Conservation (phyloP, 2,888 invertebrate genomes). For the Dusona sp. region DNA sequence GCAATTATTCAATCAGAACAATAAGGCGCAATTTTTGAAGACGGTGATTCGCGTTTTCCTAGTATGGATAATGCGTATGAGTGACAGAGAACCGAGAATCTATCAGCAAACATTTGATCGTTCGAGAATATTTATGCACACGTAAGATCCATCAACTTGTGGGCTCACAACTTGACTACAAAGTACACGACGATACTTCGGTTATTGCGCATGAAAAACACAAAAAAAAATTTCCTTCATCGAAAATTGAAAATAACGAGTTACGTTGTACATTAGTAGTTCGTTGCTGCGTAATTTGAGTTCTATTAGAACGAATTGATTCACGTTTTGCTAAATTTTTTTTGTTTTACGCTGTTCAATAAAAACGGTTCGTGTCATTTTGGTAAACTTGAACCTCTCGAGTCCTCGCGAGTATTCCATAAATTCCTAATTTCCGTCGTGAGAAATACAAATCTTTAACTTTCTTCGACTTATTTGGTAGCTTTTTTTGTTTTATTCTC, state of each 20-base stretch:
- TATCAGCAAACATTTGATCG: constrained; percentile 55
- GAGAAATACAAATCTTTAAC: constrained; percentile 46
- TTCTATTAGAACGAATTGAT: neutral
- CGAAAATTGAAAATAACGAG: constrained; percentile 22
- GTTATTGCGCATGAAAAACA: constrained; percentile 21
- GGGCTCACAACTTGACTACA: constrained; percentile 31
- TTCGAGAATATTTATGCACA: constrained; percentile 45
- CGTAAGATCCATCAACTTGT: constrained; percentile 15
- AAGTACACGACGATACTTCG: constrained; percentile 21
- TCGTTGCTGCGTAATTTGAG: constrained; percentile 9
- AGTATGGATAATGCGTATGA: constrained; percentile 29
- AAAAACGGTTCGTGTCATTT: neutral
- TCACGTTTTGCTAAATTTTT: neutral
- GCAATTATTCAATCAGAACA: constrained; percentile 60
- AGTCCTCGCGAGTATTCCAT: constrained; percentile 3
- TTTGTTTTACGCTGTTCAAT: neutral
- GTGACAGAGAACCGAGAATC: constrained; percentile 59
- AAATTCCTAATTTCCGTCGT: constrained; percentile 39
- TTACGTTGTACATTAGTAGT: neutral
- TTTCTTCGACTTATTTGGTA: neutral
- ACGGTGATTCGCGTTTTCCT: constrained; percentile 31
- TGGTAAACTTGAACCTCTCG: neutral
- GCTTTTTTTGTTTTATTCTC: neutral
- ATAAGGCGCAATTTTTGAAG: neutral
- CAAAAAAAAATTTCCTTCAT: neutral